Base-by-base conservation (phyloP, 2,113 vertebrate species). In the Epinephelus cyanopodus region DNA sequence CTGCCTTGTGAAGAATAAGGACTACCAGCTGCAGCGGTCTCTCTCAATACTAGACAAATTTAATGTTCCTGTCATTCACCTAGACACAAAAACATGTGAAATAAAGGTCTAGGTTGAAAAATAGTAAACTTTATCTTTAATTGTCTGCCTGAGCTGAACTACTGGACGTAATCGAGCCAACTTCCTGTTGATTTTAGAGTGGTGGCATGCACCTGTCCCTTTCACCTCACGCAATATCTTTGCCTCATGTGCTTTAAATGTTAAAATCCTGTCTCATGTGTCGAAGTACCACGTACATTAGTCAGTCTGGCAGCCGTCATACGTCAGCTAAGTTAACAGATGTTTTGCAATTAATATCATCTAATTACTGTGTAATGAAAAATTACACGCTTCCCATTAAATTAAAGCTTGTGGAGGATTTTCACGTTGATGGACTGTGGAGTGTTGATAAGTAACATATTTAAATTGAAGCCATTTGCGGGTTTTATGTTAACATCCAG, bases 341-440 rank as follows among this genome's bases (percentile, higher is more conserved):
- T 95, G 89, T 89, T 92, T 89, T 78, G 74, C 80, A 90, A 92
- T 95, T 92, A 94, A 92, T 90, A 86, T 82, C 63, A 77, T 83
- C 88, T 93, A 95, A 94, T 95, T 94, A 94, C 84, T 77, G 80
- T 64, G 70, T 68, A 81, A 83, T 95, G 93, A 94, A 93, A 94
- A 95, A 95, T 94, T 71, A 84, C 89, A 83, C 63, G 61, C 58
- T 86, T 89, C 83, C 78, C 70, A 69, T 88, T 90, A 90, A 91
- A 94, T 92, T 73, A 75, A 87, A 82, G 89, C 85, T 89, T 89
- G 65, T 66, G 2, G 65, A 65, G 82, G 70, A 60, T 93, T 90
- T 85, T 79, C 65, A 81, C 73, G 21, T 83, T 92, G 88, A 94
- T 93, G 81, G 90, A 94, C 93, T 95, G 93, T 84, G 79, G 62